A percentile compares a stretch with the other conserved stretches of the same genome.
Evolutionary conservation across 2,113 vertebrate genomes (phyloP).

Genomic region (Pomatorhinus ruficollis): DNA sequence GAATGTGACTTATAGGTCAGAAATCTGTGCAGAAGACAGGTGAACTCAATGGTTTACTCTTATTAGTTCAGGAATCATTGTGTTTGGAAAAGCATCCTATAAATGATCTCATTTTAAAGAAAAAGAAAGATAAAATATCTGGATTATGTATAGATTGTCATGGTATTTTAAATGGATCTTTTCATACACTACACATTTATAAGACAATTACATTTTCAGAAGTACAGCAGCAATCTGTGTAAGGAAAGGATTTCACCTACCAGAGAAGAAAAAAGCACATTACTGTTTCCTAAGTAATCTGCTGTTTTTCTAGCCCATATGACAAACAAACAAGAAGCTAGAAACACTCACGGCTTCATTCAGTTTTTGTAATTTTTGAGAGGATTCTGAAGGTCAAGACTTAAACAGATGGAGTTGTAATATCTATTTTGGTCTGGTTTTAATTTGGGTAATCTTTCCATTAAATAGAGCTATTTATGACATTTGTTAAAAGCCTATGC

Average conservation of each 20-base stretch:
- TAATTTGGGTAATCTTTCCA: constrained; percentile 77
- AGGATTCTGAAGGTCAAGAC: constrained; percentile 69
- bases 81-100: neutral
- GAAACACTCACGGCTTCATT: constrained; percentile 3
- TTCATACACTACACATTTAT: neutral
- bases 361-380: constrained; percentile 57
- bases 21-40: neutral
- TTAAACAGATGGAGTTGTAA: constrained; percentile 64
- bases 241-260: neutral
- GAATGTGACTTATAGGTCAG: neutral
- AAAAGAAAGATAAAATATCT: neutral
- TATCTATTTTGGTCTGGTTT: constrained; percentile 80
- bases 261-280: neutral
- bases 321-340: constrained; percentile 24
- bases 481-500: constrained; percentile 81
- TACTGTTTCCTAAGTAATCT: neutral
- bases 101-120: neutral
- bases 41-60: neutral
- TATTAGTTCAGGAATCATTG: neutral
- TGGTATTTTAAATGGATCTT: neutral
- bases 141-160: neutral
- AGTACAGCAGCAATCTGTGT: neutral
- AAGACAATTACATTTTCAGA: neutral
- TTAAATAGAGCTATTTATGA: constrained; percentile 80
- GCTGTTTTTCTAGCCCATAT: neutral